These are phyloP conservation scores for Drosophila anceps DNA, from an alignment of 2,888 invertebrate genomes.

Conservation along the genomic window DNA sequence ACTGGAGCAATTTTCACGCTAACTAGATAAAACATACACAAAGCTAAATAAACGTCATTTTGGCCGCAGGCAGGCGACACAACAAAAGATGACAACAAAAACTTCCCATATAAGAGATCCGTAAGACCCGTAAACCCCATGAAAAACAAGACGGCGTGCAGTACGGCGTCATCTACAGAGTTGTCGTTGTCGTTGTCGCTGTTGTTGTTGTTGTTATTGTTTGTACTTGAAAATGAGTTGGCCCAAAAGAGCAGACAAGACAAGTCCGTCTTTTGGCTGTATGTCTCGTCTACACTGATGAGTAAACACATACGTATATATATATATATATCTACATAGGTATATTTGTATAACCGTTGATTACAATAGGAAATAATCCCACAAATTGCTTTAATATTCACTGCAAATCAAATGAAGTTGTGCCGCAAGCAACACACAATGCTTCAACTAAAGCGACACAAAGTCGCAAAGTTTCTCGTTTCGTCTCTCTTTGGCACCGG, in stretches of 20 bases:
- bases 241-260: conserved; percentile 38
- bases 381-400: conserved; percentile 83
- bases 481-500: conserved; percentile 17
- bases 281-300: conserved; percentile 10
- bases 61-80: conserved; percentile 45
- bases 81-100: conserved; percentile 15
- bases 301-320: not conserved
- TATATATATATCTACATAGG: not conserved
- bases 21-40: conserved; percentile 38
- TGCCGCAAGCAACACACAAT: conserved; percentile 55
- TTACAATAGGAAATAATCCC: conserved; percentile 83
- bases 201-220: conserved; percentile 11
- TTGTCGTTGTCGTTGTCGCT: not conserved
- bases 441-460: conserved; percentile 56
- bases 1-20: conserved; percentile 79
- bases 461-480: conserved; percentile 67
- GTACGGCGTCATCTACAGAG: conserved; percentile 41
- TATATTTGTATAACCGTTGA: conserved; percentile 60
- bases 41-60: conserved; percentile 61
- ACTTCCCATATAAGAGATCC: conserved; percentile 17
- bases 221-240: conserved; percentile 78
- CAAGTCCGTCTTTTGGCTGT: not conserved
- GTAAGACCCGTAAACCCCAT: conserved; percentile 35
- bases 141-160: conserved; percentile 20
- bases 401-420: conserved; percentile 82